Evolutionary conservation across 2,888 invertebrate genomes (phyloP).

Genomic region (Rhogogaster chlorosoma): DNA sequence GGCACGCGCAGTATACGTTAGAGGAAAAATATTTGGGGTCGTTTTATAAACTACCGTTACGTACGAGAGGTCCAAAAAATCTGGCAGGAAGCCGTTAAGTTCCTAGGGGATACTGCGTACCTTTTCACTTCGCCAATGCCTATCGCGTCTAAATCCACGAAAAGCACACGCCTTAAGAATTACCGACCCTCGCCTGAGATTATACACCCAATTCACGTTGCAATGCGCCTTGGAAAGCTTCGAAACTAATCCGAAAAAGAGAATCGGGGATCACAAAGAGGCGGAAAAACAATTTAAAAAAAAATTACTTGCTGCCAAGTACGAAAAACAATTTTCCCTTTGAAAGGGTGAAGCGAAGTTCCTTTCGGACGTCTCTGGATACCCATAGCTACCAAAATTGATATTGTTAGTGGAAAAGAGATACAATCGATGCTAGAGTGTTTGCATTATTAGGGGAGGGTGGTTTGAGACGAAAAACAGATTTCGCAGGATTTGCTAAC

Average conservation of each 20-base stretch:
- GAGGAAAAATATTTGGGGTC: constrained; percentile 40
- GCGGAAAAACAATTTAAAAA: background rate
- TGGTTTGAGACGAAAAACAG: constrained; percentile 32
- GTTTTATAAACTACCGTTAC: constrained; percentile 44
- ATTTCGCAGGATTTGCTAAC: background rate
- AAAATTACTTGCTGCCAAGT: background rate
- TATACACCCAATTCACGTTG: constrained; percentile 21
- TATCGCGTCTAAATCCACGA: background rate
- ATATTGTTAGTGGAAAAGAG: background rate
- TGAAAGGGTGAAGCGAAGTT: background rate
- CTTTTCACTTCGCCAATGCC: constrained; percentile 34
- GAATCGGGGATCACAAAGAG: background rate
- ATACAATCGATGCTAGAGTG: background rate
- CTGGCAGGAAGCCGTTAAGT: constrained; percentile 50
- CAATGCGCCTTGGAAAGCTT: background rate
- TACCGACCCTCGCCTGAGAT: background rate
- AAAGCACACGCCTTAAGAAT: constrained; percentile 13
- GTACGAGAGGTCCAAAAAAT: constrained; percentile 36
- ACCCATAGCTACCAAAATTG: background rate
- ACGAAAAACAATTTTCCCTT: background rate
- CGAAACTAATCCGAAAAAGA: background rate
- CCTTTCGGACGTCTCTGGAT: background rate
- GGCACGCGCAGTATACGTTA: constrained; percentile 17
- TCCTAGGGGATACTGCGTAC: background rate
- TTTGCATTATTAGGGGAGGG: background rate